Conservation (phyloP, 2,797 vertebrate genomes). For the Chiloscyllium punctatum region DNA sequence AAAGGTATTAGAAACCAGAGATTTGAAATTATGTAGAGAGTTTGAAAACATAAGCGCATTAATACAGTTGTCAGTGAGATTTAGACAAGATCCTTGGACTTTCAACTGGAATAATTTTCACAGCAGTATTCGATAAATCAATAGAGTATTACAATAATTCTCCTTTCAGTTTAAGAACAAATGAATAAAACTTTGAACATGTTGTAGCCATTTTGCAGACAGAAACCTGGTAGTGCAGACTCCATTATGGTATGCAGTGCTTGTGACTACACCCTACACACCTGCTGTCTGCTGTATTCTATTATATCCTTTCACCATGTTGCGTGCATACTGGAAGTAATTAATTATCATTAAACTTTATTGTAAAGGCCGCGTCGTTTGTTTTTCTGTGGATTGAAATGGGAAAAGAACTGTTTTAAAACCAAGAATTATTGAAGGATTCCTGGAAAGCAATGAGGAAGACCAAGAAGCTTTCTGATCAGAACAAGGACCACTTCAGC, state of each 20-base stretch:
- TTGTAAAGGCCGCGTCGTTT: too few relatives aligned
- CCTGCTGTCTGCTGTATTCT: neutral
- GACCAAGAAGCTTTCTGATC: too few relatives aligned
- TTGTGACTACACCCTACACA: neutral
- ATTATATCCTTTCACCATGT: neutral
- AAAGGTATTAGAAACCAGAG: neutral
- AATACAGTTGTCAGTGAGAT: neutral
- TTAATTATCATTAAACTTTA: too few relatives aligned
- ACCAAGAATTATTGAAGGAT: too few relatives aligned
- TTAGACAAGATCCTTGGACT: neutral
- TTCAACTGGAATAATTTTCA: neutral
- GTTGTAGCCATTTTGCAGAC: neutral
- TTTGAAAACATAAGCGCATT: neutral
- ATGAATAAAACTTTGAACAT: neutral
- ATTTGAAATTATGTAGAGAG: neutral
- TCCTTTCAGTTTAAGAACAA: neutral
- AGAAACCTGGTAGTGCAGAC: neutral
- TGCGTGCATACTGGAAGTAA: neutral
- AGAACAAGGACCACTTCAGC: too few relatives aligned
- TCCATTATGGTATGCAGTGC: neutral
- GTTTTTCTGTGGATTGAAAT: too few relatives aligned
- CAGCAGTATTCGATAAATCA: neutral
- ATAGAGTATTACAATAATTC: neutral
- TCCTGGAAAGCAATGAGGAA: too few relatives aligned
- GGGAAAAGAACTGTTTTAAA: too few relatives aligned